Evolutionary conservation across 1,140 invertebrate genomes (phyloP).

Genomic region (Ostrea denselamellosa): DNA sequence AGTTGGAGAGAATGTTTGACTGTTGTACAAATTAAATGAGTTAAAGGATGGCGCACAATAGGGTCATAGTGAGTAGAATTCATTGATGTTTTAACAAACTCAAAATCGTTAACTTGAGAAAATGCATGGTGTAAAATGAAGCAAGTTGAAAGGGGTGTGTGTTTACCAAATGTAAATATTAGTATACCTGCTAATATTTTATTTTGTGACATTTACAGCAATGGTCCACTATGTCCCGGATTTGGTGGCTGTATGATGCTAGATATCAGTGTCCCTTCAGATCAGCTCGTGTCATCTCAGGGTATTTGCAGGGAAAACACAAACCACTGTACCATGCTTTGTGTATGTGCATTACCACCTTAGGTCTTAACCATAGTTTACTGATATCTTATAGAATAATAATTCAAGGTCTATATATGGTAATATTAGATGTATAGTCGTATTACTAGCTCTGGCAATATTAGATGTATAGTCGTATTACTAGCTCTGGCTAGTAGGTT

Average conservation of each 20-base stretch:
- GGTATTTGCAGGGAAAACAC: conserved; percentile 89
- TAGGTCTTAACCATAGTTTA: no score
- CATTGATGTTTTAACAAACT: not conserved
- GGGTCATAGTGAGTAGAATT: not conserved
- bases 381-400: no score
- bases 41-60: conserved; percentile 18
- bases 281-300: conserved; percentile 87
- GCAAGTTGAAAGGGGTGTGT: no score
- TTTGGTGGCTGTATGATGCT: conserved; percentile 97
- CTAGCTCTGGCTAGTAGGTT: no score
- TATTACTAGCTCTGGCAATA: no score
- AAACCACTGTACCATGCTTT: conserved; percentile 96
- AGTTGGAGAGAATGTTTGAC: not conserved
- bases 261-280: conserved; percentile 96
- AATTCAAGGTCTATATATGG: no score
- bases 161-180: no score
- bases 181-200: no score
- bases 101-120: not conserved
- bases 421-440: no score
- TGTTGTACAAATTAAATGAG: not conserved
- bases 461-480: no score
- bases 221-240: conserved; percentile 95
- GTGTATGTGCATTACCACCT: conserved; percentile 82
- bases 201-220: conserved; percentile 84
- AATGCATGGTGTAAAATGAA: no score